Evolutionary conservation across 2,113 vertebrate genomes (phyloP).

Genomic region (Formicarius rufipectus): DNA sequence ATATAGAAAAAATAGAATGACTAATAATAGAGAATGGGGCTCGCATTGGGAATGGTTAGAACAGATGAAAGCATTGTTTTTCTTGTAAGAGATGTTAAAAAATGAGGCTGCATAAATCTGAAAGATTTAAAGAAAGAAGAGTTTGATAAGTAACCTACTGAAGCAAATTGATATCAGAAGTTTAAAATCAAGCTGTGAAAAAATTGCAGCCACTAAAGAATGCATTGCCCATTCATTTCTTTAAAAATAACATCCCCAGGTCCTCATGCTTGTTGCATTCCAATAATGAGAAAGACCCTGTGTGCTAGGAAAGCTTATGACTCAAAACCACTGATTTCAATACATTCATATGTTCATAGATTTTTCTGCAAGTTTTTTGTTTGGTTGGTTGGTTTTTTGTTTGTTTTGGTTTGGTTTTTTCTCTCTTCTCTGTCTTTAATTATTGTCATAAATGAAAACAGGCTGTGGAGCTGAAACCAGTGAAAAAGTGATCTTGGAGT

Average conservation of each 20-base stretch:
- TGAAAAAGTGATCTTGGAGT: background rate
- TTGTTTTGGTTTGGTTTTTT: background rate
- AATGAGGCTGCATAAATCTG: background rate
- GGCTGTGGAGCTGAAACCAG: background rate
- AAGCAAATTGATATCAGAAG: background rate
- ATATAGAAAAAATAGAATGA: background rate
- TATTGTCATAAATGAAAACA: background rate
- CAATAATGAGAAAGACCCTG: background rate
- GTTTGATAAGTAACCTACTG: background rate
- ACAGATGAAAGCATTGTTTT: background rate
- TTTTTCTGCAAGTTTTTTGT: background rate
- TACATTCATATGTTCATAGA: background rate
- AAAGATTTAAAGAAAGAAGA: background rate
- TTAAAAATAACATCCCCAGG: background rate
- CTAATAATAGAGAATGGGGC: background rate
- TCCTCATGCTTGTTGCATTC: background rate
- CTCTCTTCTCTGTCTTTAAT: background rate
- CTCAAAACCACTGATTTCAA: background rate
- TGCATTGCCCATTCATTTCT: background rate
- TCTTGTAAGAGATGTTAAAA: background rate
- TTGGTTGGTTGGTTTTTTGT: no score
- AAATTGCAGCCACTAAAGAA: background rate
- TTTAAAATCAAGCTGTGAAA: background rate
- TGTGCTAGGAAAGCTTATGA: background rate
- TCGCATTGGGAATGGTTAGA: background rate